Conservation (phyloP, 2,113 vertebrate species). For the Merops nubicus region DNA sequence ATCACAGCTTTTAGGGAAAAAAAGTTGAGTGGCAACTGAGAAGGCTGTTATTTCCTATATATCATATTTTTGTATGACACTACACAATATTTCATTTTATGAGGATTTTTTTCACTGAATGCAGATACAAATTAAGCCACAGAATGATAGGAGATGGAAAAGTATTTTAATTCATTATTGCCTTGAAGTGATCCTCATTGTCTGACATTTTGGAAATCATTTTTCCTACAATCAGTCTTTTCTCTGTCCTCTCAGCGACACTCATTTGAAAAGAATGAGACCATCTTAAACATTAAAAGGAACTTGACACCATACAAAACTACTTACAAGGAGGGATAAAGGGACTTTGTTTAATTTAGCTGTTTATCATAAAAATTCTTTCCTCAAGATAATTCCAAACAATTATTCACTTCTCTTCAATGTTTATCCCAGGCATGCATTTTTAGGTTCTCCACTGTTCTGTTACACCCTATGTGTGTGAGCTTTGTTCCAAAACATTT, state of each 20-base stretch:
- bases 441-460: neutral
- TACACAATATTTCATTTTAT: conserved; percentile 32
- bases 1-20: conserved; percentile 18
- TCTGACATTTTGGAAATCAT: conserved; percentile 40
- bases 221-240: neutral
- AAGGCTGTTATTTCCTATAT: conserved; percentile 53
- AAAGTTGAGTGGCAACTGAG: conserved; percentile 52
- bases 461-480: neutral
- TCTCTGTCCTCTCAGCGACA: neutral
- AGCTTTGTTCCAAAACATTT: neutral
- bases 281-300: conserved; percentile 14
- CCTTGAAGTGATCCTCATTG: conserved; percentile 3
- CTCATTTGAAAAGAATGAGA: neutral
- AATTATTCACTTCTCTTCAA: neutral
- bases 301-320: neutral
- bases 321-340: neutral
- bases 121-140: neutral
- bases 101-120: neutral
- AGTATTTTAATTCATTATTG: neutral
- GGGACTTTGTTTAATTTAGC: neutral
- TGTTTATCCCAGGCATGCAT: neutral
- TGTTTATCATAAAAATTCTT: conserved; percentile 17
- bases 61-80: conserved; percentile 38
- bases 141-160: conserved; percentile 23
- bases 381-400: neutral